Evolutionary conservation across 2,797 vertebrate genomes (phyloP).

Genomic region (Pseudomugil gertrudae): DNA sequence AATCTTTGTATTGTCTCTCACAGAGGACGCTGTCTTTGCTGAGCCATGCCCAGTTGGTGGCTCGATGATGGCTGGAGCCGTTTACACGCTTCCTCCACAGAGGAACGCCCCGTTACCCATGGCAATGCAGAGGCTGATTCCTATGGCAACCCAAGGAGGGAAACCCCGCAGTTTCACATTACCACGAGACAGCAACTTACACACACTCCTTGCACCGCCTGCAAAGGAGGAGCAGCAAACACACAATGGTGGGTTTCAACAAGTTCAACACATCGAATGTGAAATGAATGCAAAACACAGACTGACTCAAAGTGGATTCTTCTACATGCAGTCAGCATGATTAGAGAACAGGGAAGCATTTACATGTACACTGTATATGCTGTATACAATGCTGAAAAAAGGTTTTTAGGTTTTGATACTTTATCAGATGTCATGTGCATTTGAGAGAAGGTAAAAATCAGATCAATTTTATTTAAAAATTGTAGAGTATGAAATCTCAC

Average conservation of each 20-base stretch:
- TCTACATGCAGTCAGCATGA: background rate
- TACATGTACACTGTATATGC: background rate
- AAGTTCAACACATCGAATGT: background rate
- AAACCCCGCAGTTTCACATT: conserved; percentile 97
- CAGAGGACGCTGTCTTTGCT: conserved; percentile 93
- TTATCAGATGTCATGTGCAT: background rate
- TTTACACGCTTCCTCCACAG: conserved; percentile 79
- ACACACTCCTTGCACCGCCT: conserved; percentile 87
- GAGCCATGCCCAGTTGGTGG: conserved; percentile 80
- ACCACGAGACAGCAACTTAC: conserved; percentile 94
- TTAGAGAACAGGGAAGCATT: background rate
- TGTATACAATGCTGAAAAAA: background rate
- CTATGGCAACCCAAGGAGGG: conserved; percentile 79
- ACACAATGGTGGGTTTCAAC: conserved; percentile 80
- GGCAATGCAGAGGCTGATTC: conserved; percentile 76
- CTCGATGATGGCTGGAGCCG: conserved; percentile 83
- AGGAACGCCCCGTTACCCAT: conserved; percentile 74
- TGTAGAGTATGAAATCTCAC: too few species aligned
- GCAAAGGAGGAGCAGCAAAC: conserved; percentile 85
- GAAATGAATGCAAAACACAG: background rate
- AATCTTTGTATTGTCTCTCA: background rate
- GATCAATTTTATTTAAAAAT: too few species aligned
- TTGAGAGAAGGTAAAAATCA: too few species aligned
- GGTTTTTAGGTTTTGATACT: background rate
- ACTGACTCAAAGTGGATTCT: background rate